A percentile compares a stretch with the other conserved stretches of the same genome.
These are phyloP conservation scores for Muntiacus reevesi DNA, from an alignment of 2,113 vertebrate species.

Conservation along the genomic window DNA sequence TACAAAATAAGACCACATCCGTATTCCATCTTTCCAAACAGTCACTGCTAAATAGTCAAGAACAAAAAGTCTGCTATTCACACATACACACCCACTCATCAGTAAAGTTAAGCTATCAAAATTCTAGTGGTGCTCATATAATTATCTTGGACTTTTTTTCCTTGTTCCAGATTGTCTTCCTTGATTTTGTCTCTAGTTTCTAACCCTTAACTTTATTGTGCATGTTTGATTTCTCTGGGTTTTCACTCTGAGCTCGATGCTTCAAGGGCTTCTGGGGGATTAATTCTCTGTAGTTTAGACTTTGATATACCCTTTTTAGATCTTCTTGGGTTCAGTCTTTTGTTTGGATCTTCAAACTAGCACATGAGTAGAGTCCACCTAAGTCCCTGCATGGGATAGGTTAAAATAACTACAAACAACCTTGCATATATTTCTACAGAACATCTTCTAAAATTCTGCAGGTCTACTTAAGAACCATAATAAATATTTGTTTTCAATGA, in stretches of 20 bases:
- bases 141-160: not conserved
- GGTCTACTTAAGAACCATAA: not conserved
- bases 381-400: not conserved
- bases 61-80: not conserved
- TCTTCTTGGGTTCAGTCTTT: not conserved
- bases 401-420: not conserved
- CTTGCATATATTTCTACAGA: not conserved
- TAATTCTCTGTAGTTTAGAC: not conserved
- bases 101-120: not conserved
- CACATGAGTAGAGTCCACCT: not conserved
- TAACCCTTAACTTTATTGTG: not conserved
- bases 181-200: not conserved
- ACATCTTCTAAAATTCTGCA: not conserved
- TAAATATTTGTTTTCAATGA: not conserved
- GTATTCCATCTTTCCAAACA: not conserved
- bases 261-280: not conserved
- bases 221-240: not conserved
- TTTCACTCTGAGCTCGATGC: not conserved
- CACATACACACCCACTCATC: not conserved
- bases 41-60: not conserved
- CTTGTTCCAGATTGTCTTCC: not conserved
- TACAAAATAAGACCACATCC: not conserved
- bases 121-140: not conserved
- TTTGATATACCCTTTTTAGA: not conserved
- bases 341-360: not conserved